Base-by-base conservation (phyloP, 2,888 invertebrate species). In the Thysanoteuthis rhombus region DNA sequence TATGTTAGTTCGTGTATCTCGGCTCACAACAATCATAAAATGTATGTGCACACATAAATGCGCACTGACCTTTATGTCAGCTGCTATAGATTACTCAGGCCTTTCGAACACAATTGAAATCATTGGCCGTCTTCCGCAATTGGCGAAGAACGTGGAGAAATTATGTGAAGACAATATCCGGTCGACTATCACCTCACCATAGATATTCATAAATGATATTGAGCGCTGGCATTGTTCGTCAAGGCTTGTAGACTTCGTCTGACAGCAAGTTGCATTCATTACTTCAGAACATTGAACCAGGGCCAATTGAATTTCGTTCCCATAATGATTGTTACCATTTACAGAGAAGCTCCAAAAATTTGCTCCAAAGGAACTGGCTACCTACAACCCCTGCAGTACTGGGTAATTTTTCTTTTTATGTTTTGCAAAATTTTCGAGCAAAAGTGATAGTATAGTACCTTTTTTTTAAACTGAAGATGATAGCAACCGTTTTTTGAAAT, bases 81-180 rank as follows among this genome's bases (percentile, higher is more conserved):
- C 75, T 75, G 75, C 75, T n/a, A 75, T 75, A n/a, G 75, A 75
- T n/a, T 16, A 75, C n/a, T 75, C 75, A 75, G n/a, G n/a, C n/a
- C 75, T 1, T 75, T 75, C n/a, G n/a, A n/a, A 75, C 75, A n/a
- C 75, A 75, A 75, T 75, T 75, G 75, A 75, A 75, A 75, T 75
- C n/a, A n/a, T 75, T 75, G 75, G n/a, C 75, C 12, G 75, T n/a
- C 75, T 75, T 75, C n/a, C 75, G n/a, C 75, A 75, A 75, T 75
- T 75, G 75, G 75, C 75, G 75, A 75, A n/a, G 75, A 75, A n/a
- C 75, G n/a, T 75, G 75, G 75, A n/a, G 75, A 75, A 75, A 75
- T 75, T 75, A 75, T 75, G n/a, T 75, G 75, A 16, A 75, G 75
- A 75, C 75, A 75, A 75, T 75, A 75, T 75, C 75, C 75, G 75